phyloP scores from a whole-genome alignment of 2,797 vertebrate genomes.

The Ptychobarbus kaznakovi region DNA sequence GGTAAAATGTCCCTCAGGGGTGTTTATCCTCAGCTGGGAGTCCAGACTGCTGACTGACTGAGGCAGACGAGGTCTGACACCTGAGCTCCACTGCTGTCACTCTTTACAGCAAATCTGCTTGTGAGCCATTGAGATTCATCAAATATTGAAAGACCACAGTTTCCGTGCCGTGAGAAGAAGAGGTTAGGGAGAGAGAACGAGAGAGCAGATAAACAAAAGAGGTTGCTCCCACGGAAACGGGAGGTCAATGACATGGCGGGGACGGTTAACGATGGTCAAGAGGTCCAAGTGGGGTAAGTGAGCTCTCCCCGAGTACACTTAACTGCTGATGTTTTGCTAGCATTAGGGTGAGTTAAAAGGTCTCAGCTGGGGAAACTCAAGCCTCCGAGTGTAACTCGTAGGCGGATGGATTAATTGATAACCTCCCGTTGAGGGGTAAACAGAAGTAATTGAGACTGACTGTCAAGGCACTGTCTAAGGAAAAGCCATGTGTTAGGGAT shows the following conservation, averaged over 20 bases:
- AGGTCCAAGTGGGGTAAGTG: constrained; percentile 73
- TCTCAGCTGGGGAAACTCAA: constrained; percentile 22
- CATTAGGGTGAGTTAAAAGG: constrained; percentile 4
- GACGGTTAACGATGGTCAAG: constrained; percentile 55
- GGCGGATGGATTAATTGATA: constrained; percentile 64
- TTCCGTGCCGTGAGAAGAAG: constrained; percentile 75
- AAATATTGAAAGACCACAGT: constrained; percentile 81
- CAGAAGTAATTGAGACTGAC: constrained; percentile 21
- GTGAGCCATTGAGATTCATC: constrained; percentile 82
- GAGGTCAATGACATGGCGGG: constrained; percentile 59
- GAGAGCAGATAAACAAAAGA: constrained; percentile 48
- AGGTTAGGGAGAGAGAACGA: constrained; percentile 24
- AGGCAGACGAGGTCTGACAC: constrained; percentile 63
- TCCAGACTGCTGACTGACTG: constrained; percentile 53
- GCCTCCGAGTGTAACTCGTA: constrained; percentile 56
- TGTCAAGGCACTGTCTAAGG: not conserved
- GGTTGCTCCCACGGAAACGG: constrained; percentile 45
- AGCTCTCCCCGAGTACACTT: constrained; percentile 1
- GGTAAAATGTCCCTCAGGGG: constrained; percentile 29
- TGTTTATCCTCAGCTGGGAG: constrained; percentile 39
- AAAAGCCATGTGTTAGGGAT: not conserved
- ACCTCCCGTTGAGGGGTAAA: constrained; percentile 46
- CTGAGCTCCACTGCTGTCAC: constrained; percentile 69
- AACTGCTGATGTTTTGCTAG: constrained; percentile 33
- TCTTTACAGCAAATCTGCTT: constrained; percentile 79